A percentile compares a stretch with the other conserved stretches of the same genome.
Evolutionary conservation across 2,113 vertebrate genomes (phyloP).

Genomic region (Crotalus viridis): DNA sequence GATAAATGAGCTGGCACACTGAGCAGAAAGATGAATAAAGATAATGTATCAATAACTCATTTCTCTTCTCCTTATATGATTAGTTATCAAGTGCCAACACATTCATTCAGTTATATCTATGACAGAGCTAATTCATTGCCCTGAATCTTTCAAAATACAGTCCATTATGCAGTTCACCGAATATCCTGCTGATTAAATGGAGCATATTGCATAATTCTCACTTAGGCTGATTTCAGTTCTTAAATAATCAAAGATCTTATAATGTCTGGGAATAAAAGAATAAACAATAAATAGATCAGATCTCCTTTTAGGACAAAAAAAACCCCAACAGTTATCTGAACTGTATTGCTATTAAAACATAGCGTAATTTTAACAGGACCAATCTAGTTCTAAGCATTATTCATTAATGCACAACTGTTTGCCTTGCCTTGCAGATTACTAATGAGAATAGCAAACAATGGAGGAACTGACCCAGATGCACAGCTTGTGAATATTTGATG

Average conservation of each 20-base stretch:
- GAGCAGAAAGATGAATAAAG: neutral
- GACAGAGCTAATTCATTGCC: neutral
- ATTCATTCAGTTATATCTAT: neutral
- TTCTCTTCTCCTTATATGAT: neutral
- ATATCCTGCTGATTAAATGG: neutral
- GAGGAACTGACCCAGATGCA: neutral
- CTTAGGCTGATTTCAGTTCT: neutral
- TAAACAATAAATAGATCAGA: neutral
- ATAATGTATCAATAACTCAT: neutral
- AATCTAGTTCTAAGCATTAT: slow-evolving; percentile 19
- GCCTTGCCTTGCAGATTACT: slow-evolving; percentile 17
- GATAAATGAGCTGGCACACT: neutral
- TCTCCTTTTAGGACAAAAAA: neutral
- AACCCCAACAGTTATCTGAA: neutral
- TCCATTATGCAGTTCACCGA: neutral
- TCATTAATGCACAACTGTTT: slow-evolving; percentile 35
- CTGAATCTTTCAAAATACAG: neutral
- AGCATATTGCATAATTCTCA: neutral
- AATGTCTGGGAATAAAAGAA: neutral
- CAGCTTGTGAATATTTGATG: slow-evolving; percentile 54
- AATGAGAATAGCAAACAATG: slow-evolving; percentile 38
- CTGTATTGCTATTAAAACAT: neutral
- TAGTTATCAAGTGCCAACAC: neutral
- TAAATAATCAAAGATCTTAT: neutral
- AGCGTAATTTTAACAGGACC: neutral